phyloP scores from a whole-genome alignment of 1,140 invertebrate species.

The Sesamia nonagrioides region DNA sequence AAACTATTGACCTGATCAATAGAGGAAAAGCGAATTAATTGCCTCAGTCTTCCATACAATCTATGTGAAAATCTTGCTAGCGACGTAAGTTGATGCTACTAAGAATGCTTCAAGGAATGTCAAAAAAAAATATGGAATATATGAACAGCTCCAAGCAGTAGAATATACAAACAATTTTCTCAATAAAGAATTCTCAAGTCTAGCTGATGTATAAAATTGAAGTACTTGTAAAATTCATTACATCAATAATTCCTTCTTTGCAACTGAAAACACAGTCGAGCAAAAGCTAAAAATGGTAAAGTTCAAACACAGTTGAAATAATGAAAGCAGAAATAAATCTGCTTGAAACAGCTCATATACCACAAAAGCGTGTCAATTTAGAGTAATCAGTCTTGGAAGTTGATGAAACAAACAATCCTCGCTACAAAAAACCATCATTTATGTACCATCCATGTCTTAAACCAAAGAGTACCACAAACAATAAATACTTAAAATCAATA shows the following conservation, averaged over 20 bases:
- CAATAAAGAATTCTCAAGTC: not conserved
- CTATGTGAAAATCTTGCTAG: constrained; percentile 63
- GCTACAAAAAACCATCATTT: constrained; percentile 40
- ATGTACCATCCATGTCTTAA: constrained; percentile 58
- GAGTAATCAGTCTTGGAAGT: constrained; percentile 83
- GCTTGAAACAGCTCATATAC: constrained; percentile 30
- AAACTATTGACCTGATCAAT: constrained; percentile 80
- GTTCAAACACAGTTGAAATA: not conserved
- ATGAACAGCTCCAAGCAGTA: constrained; percentile 47
- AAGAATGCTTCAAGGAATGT: constrained; percentile 69
- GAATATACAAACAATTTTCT: not conserved
- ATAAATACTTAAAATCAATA: constrained; percentile 84
- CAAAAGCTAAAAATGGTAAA: constrained; percentile 15
- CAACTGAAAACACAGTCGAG: not conserved
- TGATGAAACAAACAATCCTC: constrained; percentile 71
- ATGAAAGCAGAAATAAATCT: not conserved
- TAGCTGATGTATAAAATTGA: not conserved
- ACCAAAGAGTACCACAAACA: constrained; percentile 70
- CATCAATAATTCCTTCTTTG: not conserved
- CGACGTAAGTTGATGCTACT: constrained; percentile 51
- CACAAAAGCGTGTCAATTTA: constrained; percentile 69
- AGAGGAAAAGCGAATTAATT: constrained; percentile 73
- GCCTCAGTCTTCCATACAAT: constrained; percentile 73
- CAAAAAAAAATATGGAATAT: constrained; percentile 53
- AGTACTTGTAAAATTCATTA: not conserved